Conservation (phyloP, 2,113 vertebrate species). For the Etia nguti region DNA sequence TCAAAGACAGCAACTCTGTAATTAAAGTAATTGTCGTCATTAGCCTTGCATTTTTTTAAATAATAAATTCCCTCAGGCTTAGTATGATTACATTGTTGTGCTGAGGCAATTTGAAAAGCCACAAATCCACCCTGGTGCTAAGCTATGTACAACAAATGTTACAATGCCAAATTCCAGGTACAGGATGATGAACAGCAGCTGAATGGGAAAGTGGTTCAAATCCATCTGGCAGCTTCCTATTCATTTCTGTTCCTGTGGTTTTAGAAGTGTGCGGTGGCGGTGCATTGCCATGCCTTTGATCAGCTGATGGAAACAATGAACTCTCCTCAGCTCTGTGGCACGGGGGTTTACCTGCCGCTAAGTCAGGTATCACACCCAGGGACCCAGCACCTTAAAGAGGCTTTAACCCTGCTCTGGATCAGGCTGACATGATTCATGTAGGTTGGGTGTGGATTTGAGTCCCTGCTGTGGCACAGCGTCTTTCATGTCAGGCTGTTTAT, state of each 20-base stretch:
- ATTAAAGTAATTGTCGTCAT: constrained; percentile 56
- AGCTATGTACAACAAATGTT: constrained; percentile 52
- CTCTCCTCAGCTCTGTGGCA: constrained; percentile 53
- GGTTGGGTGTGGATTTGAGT: constrained; percentile 65
- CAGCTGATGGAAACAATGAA: constrained; percentile 63
- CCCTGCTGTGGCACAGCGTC: constrained; percentile 52
- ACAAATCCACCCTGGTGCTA: constrained; percentile 46
- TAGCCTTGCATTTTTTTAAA: constrained; percentile 42
- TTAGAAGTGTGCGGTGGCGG: not conserved
- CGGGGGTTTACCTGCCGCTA: constrained; percentile 63
- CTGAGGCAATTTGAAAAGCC: constrained; percentile 33
- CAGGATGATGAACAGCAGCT: constrained; percentile 41
- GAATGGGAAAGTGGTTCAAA: constrained; percentile 34
- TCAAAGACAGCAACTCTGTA: constrained; percentile 37
- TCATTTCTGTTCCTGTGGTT: constrained; percentile 45
- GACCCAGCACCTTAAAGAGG: constrained; percentile 72
- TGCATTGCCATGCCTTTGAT: constrained; percentile 57
- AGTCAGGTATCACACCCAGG: constrained; percentile 71
- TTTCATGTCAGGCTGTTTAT: constrained; percentile 73
- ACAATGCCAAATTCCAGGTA: constrained; percentile 55
- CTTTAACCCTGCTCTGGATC: constrained; percentile 70
- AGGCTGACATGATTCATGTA: constrained; percentile 67
- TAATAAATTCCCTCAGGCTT: constrained; percentile 51
- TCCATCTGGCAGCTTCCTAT: constrained; percentile 34
- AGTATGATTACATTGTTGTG: constrained; percentile 41